phyloP scores from a whole-genome alignment of 2,113 vertebrate genomes.

The Edolisoma coerulescens region DNA sequence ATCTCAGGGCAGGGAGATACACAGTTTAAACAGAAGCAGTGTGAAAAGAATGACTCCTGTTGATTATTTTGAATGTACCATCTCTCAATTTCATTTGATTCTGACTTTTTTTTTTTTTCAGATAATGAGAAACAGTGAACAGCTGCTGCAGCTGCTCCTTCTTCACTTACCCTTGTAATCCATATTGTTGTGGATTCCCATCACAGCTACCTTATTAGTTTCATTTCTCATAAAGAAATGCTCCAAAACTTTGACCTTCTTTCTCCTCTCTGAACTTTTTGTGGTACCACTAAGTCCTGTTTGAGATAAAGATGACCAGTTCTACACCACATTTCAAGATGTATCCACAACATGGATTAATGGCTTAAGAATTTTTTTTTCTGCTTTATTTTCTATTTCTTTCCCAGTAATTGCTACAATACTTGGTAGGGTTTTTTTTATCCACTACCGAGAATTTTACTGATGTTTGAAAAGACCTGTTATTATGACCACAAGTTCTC shows the following conservation, averaged over 20 bases:
- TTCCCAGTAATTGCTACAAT: background rate
- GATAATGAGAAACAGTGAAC: background rate
- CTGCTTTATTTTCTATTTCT: background rate
- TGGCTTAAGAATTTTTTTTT: background rate
- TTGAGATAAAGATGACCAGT: background rate
- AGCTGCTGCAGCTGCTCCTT: background rate
- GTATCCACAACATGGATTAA: background rate
- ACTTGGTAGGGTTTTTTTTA: rapidly evolving
- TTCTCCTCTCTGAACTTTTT: background rate
- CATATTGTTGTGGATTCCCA: background rate
- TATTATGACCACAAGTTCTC: background rate
- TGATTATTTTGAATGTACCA: background rate
- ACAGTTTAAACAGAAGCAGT: background rate
- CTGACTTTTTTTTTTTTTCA: background rate
- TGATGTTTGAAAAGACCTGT: background rate
- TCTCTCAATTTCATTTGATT: background rate
- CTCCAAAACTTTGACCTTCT: background rate
- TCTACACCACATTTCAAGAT: background rate
- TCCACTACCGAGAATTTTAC: background rate
- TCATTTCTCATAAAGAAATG: background rate
- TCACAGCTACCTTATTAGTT: background rate
- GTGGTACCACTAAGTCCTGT: background rate
- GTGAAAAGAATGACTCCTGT: background rate
- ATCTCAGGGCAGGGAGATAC: background rate
- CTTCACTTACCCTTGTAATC: background rate